Evolutionary conservation across 64 coral and sea anemone genomes (phyloP).

Genomic region (Montipora capricornis): DNA sequence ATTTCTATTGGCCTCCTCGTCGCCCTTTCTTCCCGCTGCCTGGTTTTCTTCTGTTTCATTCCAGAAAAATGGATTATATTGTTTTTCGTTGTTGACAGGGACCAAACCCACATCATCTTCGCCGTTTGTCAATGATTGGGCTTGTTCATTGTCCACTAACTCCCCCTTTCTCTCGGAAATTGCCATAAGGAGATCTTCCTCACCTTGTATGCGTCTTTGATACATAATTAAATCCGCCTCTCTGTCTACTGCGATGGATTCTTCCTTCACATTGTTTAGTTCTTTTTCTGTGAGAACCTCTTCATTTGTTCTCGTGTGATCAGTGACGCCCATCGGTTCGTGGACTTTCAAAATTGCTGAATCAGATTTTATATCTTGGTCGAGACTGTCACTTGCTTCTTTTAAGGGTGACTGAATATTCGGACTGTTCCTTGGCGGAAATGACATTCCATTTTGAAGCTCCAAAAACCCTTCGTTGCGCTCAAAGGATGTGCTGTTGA

Average conservation of each 20-base stretch:
- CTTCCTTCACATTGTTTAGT: neutral
- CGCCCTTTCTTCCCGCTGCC: no score
- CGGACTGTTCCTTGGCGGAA: neutral
- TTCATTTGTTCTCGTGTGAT: neutral
- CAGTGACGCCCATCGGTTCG: neutral
- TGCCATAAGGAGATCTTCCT: neutral
- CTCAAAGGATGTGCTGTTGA: neutral
- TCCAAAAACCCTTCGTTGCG: neutral
- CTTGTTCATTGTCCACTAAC: neutral
- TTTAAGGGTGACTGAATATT: neutral
- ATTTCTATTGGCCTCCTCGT: neutral
- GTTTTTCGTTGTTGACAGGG: conserved; percentile 4
- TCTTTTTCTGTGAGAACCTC: neutral
- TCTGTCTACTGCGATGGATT: neutral
- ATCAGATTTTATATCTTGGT: neutral
- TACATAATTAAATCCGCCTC: neutral
- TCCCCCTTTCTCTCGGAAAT: neutral
- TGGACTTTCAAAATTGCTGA: neutral
- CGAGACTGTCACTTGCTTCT: neutral
- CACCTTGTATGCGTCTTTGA: conserved; percentile 22
- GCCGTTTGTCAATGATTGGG: conserved; percentile 1
- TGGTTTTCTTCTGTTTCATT: neutral
- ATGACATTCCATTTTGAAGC: neutral
- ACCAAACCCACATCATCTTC: neutral
- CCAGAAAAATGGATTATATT: neutral